Conservation (phyloP, 30 jellyfish, hydroid and myxozoan species). For the Hydractinia echinata region DNA sequence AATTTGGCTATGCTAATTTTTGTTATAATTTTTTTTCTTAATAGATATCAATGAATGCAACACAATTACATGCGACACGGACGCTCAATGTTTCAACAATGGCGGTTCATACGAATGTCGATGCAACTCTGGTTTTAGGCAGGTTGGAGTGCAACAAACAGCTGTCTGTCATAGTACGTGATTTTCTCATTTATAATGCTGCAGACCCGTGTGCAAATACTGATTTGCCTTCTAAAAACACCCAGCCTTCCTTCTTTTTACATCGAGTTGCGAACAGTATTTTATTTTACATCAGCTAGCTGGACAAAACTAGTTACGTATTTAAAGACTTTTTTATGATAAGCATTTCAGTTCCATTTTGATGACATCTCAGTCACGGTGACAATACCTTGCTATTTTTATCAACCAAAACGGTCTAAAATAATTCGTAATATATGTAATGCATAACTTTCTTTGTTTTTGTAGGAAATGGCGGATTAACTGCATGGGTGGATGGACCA, state of each 20-base stretch:
- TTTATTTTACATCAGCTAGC: no score
- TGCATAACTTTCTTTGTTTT: background rate
- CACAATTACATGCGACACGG: background rate
- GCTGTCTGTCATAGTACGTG: conserved; percentile 1
- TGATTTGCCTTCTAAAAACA: no score
- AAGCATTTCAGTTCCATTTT: no score
- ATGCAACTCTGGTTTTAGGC: background rate
- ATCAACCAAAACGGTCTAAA: no score
- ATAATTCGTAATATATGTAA: background rate
- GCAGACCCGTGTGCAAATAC: no score
- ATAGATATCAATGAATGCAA: conserved; percentile 3
- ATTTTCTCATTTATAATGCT: no score
- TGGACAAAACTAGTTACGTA: no score
- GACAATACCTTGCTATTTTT: no score
- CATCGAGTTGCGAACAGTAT: no score
- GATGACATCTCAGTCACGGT: no score
- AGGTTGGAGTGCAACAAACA: background rate
- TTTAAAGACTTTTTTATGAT: no score
- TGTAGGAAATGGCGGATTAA: conserved; percentile 62
- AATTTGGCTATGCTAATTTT: background rate
- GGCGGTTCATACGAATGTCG: background rate
- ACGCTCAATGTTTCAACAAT: background rate
- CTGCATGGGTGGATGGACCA: conserved; percentile 17
- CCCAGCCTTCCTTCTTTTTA: no score
- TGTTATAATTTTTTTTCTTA: background rate